Percentiles rank a stretch among this genome's conserved stretches.
phyloP scores from a whole-genome alignment of 2,888 invertebrate species.

The Criorhina ranunculi region DNA sequence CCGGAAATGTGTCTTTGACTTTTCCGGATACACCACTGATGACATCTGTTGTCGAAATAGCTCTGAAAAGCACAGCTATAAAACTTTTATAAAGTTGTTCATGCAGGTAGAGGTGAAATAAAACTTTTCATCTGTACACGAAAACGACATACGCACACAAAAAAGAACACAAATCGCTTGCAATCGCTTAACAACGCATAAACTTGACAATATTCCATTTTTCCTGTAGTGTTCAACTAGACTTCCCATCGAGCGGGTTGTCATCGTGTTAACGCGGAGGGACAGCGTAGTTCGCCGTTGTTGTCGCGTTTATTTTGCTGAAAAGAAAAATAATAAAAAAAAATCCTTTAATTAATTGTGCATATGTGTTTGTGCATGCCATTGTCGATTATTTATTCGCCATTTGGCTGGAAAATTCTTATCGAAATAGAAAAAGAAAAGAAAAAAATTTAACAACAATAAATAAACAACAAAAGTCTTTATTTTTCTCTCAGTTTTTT shows the following conservation, averaged over 20 bases:
- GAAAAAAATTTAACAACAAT: background rate
- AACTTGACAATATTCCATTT: background rate
- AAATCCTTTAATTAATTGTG: background rate
- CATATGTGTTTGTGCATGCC: background rate
- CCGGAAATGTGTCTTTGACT: no score
- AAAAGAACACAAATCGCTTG: background rate
- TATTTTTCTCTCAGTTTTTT: background rate
- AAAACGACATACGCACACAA: background rate
- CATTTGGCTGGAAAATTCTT: background rate
- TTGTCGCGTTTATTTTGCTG: slow-evolving; percentile 43
- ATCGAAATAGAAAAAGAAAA: background rate
- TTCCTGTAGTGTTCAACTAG: slow-evolving; percentile 35
- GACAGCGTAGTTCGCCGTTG: slow-evolving; percentile 33
- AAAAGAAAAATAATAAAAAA: slow-evolving; percentile 3
- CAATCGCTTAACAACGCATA: slow-evolving; percentile 8
- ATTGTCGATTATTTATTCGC: slow-evolving; percentile 11
- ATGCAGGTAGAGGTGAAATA: no score
- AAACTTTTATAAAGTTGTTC: no score
- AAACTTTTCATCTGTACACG: no score
- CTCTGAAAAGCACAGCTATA: no score
- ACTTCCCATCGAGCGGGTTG: slow-evolving; percentile 49
- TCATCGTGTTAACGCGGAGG: slow-evolving; percentile 37
- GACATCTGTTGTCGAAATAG: no score
- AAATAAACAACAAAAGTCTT: slow-evolving; percentile 23
- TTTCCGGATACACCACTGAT: no score